These are phyloP conservation scores for Zophobas atratus DNA, from an alignment of 1,140 invertebrate genomes.

Conservation along the genomic window DNA sequence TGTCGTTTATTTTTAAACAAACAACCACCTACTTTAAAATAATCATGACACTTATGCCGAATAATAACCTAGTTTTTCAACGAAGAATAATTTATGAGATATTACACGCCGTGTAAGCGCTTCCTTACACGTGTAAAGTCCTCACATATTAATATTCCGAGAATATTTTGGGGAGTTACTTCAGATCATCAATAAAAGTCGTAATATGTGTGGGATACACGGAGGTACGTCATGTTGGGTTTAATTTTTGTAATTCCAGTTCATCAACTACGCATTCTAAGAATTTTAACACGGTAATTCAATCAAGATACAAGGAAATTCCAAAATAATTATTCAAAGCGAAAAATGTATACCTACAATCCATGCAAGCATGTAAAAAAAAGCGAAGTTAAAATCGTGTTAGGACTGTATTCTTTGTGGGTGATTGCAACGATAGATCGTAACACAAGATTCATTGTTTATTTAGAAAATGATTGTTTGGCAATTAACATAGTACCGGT, in stretches of 20 bases:
- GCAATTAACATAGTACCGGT: neutral
- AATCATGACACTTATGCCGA: too few relatives aligned
- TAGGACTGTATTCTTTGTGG: neutral
- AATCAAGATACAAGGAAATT: conserved; percentile 13
- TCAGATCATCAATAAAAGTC: too few relatives aligned
- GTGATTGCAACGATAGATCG: conserved; percentile 27
- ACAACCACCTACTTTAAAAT: too few relatives aligned
- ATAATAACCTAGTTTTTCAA: too few relatives aligned
- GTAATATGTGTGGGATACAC: too few relatives aligned
- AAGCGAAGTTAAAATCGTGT: neutral
- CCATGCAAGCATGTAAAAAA: neutral
- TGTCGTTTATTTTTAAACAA: too few relatives aligned
- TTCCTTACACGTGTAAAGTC: too few relatives aligned
- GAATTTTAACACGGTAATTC: conserved; percentile 19
- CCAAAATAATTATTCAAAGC: neutral
- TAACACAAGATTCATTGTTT: conserved; percentile 25
- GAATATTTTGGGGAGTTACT: too few relatives aligned
- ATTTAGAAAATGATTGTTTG: neutral
- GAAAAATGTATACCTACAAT: neutral
- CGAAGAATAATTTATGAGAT: too few relatives aligned
- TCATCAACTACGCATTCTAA: conserved; percentile 1
- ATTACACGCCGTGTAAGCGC: too few relatives aligned
- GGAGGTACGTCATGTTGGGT: too few relatives aligned
- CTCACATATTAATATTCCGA: too few relatives aligned
- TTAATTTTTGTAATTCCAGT: conserved; percentile 12